Evolutionary conservation across 2,797 vertebrate species (phyloP).

Genomic region (Steatocranus sp.): DNA sequence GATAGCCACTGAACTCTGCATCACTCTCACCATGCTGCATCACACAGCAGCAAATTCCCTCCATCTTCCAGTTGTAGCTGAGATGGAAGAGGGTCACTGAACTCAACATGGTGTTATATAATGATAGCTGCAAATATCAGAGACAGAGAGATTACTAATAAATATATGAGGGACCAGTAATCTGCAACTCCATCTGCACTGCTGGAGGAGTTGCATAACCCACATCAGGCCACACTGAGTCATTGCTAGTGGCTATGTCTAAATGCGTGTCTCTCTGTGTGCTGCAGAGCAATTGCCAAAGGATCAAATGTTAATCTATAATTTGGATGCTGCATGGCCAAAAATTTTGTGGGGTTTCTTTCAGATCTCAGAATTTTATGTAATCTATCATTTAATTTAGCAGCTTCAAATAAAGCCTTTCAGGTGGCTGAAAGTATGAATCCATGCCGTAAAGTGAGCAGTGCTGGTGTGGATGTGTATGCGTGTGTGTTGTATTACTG

Average conservation of each 20-base stretch:
- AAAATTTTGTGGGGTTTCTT: not conserved
- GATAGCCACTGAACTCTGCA: not conserved
- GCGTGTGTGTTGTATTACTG: not conserved
- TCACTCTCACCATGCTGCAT: not conserved
- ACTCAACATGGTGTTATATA: slow-evolving; percentile 44
- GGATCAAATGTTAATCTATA: slow-evolving; percentile 39
- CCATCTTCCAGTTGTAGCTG: not conserved
- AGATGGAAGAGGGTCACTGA: slow-evolving; percentile 15
- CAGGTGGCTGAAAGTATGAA: not conserved
- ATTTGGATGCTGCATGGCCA: not conserved
- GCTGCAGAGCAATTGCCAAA: not conserved
- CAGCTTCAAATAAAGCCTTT: not conserved
- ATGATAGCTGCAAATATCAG: slow-evolving; percentile 37
- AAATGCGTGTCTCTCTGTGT: not conserved
- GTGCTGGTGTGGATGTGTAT: not conserved
- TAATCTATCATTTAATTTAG: not conserved
- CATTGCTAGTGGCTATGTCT: slow-evolving; percentile 4
- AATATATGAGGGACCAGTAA: slow-evolving; percentile 52
- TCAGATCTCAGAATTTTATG: not conserved
- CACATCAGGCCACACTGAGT: slow-evolving; percentile 39
- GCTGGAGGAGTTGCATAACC: slow-evolving; percentile 61
- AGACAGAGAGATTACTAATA: slow-evolving; percentile 67
- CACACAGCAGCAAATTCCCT: not conserved
- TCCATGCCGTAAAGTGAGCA: not conserved
- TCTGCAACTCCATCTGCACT: slow-evolving; percentile 62